phyloP scores from a whole-genome alignment of 2,888 invertebrate genomes.

The Ennomos fuscantarius region DNA sequence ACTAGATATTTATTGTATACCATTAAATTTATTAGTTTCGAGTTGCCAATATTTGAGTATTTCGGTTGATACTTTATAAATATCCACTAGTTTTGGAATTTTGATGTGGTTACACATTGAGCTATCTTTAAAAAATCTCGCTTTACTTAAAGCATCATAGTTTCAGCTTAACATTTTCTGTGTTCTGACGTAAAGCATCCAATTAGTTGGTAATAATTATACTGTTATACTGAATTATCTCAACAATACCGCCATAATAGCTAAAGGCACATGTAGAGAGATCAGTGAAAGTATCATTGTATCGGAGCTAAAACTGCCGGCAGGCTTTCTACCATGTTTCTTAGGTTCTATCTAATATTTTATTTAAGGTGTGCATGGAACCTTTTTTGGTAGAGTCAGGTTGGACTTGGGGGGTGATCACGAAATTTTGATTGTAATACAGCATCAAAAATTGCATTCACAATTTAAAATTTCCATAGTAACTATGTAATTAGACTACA shows the following conservation, averaged over 20 bases:
- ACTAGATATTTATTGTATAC: too few relatives aligned
- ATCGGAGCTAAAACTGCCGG: conserved; percentile 13
- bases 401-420: not conserved
- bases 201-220: conserved; percentile 14
- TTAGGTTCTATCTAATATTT: conserved; percentile 17
- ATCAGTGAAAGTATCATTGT: conserved; percentile 43
- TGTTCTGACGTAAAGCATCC: conserved; percentile 5
- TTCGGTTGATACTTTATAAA: too few relatives aligned
- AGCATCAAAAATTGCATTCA: too few relatives aligned
- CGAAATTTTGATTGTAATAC: too few relatives aligned
- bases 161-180: not conserved
- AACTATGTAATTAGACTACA: too few relatives aligned
- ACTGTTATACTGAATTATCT: conserved; percentile 30
- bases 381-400: not conserved
- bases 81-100: too few relatives aligned
- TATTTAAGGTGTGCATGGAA: conserved; percentile 5
- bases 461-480: too few relatives aligned
- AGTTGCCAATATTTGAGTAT: too few relatives aligned
- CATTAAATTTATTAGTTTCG: too few relatives aligned
- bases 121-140: too few relatives aligned
- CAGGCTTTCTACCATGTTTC: conserved; percentile 35
- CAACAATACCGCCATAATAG: conserved; percentile 16
- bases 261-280: conserved; percentile 24
- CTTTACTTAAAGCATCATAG: not conserved
- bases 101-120: too few relatives aligned